Percentiles rank a stretch among this genome's conserved stretches.
Evolutionary conservation across 2,888 invertebrate genomes (phyloP).

Genomic region (Dryobotodes eremita): DNA sequence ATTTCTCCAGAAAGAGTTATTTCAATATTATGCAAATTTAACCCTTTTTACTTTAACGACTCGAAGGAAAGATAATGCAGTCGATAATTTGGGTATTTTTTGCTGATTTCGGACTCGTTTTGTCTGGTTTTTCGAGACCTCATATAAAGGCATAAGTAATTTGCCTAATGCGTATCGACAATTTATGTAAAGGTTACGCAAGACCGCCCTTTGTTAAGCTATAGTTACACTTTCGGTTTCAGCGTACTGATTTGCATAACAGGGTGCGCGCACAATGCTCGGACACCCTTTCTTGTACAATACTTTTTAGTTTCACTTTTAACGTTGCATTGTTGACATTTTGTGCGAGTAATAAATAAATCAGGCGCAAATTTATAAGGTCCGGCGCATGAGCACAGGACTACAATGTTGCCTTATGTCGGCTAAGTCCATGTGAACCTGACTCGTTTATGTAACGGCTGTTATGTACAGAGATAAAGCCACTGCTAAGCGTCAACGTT

Average conservation of each 20-base stretch:
- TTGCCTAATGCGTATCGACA: constrained; percentile 88
- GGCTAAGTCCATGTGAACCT: constrained; percentile 66
- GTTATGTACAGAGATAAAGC: constrained; percentile 70
- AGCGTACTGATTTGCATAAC: constrained; percentile 89
- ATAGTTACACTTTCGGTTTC: constrained; percentile 87
- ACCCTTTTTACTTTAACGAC: constrained; percentile 76
- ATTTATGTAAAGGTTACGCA: constrained; percentile 88
- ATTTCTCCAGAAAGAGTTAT: constrained; percentile 81
- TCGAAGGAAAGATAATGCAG: constrained; percentile 73
- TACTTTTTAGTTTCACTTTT: constrained; percentile 89
- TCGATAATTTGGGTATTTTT: constrained; percentile 79
- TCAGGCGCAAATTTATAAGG: constrained; percentile 87
- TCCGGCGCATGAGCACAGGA: constrained; percentile 78
- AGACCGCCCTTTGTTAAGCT: constrained; percentile 78
- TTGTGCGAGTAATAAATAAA: constrained; percentile 89
- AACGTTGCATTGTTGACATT: constrained; percentile 88
- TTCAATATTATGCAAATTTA: constrained; percentile 84
- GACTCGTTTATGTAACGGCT: constrained; percentile 70
- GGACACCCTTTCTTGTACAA: constrained; percentile 85
- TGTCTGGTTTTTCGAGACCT: constrained; percentile 75
- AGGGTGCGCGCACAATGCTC: constrained; percentile 83
- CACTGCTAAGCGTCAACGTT: constrained; percentile 52
- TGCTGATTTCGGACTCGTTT: constrained; percentile 77
- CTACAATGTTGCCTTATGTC: constrained; percentile 82
- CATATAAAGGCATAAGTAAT: constrained; percentile 81